Conservation (phyloP, 2,113 vertebrate genomes). For the Oncorhynchus nerka region DNA sequence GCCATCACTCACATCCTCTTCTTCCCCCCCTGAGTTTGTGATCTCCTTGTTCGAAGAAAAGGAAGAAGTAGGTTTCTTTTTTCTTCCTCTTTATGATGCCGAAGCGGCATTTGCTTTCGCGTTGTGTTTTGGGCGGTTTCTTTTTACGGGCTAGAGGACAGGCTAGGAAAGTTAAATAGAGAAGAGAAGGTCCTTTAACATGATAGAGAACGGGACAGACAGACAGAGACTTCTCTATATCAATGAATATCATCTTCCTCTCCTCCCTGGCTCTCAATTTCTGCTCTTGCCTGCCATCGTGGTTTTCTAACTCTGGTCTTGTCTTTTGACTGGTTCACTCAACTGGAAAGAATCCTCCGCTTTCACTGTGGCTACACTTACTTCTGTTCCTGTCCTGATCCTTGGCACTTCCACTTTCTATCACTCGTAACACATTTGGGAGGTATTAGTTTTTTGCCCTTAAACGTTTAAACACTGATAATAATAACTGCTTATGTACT, state of each 20-base stretch:
- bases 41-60: not conserved
- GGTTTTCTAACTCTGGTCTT: not conserved
- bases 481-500: too few species aligned
- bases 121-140: slow-evolving; percentile 16
- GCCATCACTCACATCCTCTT: slow-evolving; percentile 1
- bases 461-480: too few species aligned
- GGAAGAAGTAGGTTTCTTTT: slow-evolving; percentile 14
- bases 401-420: not conserved
- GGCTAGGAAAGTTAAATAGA: not conserved
- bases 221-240: not conserved
- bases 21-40: slow-evolving; percentile 14
- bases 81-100: slow-evolving; percentile 40
- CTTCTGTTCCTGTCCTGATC: not conserved
- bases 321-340: not conserved
- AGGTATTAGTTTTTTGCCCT: too few species aligned
- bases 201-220: not conserved
- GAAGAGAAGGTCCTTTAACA: not conserved
- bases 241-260: not conserved
- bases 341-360: not conserved
- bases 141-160: slow-evolving; percentile 33
- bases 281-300: slow-evolving; percentile 57
- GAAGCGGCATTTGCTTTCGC: slow-evolving; percentile 49
- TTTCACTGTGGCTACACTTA: slow-evolving; percentile 29
- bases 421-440: not conserved
- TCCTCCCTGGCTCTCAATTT: not conserved